Evolutionary conservation across 2,113 vertebrate species (phyloP).

Genomic region (Lophius piscatorius): DNA sequence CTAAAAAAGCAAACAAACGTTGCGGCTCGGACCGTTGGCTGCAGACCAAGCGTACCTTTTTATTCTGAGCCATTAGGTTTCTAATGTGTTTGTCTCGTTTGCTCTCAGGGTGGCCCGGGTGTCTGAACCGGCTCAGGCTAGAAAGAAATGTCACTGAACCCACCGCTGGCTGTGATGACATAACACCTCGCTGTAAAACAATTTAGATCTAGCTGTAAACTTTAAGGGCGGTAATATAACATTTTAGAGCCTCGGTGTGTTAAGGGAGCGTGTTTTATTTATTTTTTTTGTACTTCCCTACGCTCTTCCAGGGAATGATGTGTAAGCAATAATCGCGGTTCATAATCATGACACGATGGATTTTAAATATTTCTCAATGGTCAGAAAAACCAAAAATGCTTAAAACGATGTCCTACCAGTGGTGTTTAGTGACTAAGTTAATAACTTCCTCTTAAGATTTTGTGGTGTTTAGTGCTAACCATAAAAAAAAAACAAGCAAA

Average conservation of each 20-base stretch:
- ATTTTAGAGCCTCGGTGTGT: not conserved
- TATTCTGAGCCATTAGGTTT: not conserved
- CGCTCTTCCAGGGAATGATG: too few relatives aligned
- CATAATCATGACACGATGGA: too few relatives aligned
- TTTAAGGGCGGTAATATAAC: not conserved
- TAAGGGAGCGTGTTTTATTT: not conserved
- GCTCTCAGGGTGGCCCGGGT: too few relatives aligned
- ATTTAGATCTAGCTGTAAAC: constrained; percentile 9
- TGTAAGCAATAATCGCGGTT: too few relatives aligned
- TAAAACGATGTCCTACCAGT: too few relatives aligned
- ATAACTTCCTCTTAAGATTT: too few relatives aligned
- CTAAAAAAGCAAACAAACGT: constrained; percentile 31
- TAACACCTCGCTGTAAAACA: not conserved
- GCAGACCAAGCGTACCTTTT: not conserved
- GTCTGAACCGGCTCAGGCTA: too few relatives aligned
- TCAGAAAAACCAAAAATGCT: not conserved
- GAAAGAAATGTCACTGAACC: constrained; percentile 2
- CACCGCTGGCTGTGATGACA: not conserved
- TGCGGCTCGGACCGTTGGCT: not conserved
- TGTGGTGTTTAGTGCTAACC: too few relatives aligned
- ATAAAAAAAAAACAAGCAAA: too few relatives aligned
- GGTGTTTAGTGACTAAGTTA: too few relatives aligned
- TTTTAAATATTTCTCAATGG: not conserved
- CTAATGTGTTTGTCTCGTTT: not conserved
- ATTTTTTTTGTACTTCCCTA: not conserved